Percentiles rank a stretch among this genome's conserved stretches.
Conservation (phyloP, 2,888 invertebrate species). For the Drosophila maculinotata region DNA sequence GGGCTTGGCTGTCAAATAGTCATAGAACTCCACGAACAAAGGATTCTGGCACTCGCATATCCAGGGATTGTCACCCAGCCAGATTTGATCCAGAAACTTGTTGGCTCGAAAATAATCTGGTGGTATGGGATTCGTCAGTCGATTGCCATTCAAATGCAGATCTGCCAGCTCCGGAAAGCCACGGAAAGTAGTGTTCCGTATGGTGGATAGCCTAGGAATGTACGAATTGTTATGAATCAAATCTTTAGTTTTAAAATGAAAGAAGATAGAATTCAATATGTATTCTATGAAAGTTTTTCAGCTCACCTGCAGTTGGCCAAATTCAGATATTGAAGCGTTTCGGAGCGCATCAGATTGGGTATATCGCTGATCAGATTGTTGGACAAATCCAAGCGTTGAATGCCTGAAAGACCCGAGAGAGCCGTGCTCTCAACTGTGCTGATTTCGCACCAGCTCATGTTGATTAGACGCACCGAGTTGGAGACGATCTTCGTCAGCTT, state of each 20-base stretch:
- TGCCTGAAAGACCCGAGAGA: conserved; percentile 87
- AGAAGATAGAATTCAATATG: too few species aligned
- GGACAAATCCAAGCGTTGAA: conserved; percentile 88
- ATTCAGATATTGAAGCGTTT: conserved; percentile 87
- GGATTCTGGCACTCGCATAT: conserved; percentile 89
- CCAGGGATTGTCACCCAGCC: conserved; percentile 91
- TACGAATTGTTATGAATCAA: not conserved
- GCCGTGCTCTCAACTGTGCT: conserved; percentile 86
- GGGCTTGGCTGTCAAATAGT: conserved; percentile 87
- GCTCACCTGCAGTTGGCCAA: conserved; percentile 84
- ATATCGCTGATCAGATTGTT: conserved; percentile 88
- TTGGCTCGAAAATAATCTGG: conserved; percentile 87
- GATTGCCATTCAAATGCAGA: conserved; percentile 89
- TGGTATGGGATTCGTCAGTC: conserved; percentile 88
- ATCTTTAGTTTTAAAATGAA: not conserved
- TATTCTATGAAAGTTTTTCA: too few species aligned
- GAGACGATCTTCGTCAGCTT: conserved; percentile 87
- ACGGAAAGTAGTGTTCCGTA: conserved; percentile 88
- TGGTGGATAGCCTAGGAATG: conserved; percentile 86
- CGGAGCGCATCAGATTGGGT: conserved; percentile 88
- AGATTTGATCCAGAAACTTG: conserved; percentile 87
- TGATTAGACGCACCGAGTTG: conserved; percentile 87
- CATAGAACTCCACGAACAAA: conserved; percentile 88
- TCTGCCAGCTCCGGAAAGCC: conserved; percentile 87
- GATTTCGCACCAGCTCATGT: conserved; percentile 89